Conservation (phyloP, 2,113 vertebrate genomes). For the Dasypus novemcinctus region DNA sequence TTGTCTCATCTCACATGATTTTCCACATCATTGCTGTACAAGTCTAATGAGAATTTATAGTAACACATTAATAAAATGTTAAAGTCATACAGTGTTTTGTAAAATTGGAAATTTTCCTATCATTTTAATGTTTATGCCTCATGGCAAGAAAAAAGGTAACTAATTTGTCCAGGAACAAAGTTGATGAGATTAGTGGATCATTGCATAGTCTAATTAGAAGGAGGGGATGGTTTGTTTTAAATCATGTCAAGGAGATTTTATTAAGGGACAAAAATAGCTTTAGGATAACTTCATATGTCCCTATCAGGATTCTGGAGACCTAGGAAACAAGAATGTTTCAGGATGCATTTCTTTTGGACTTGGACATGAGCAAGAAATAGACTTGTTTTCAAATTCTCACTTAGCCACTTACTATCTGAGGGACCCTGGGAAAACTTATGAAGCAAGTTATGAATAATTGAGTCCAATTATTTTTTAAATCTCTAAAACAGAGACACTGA, state of each 20-base stretch:
- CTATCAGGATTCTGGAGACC: neutral
- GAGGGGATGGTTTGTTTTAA: neutral
- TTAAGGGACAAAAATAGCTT: neutral
- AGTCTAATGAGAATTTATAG: neutral
- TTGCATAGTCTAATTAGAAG: neutral
- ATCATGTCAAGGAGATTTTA: neutral
- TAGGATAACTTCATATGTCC: neutral
- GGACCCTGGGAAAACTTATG: neutral
- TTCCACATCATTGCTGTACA: neutral
- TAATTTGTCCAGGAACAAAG: neutral
- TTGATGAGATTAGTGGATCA: neutral
- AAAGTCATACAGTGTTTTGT: neutral
- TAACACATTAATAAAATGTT: neutral
- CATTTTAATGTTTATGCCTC: neutral
- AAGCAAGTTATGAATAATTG: no score
- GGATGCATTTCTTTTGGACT: neutral
- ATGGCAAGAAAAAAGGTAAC: neutral
- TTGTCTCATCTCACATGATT: neutral
- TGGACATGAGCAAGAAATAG: neutral
- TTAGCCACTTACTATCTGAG: neutral
- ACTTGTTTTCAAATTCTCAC: constrained; percentile 17
- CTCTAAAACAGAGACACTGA: neutral
- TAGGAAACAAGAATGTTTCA: neutral
- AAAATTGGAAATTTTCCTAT: neutral
- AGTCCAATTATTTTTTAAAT: neutral